Evolutionary conservation across 2,113 vertebrate genomes (phyloP), one percentile per base, ranked within the genome.

Genomic region (Anhinga anhinga): DNA sequence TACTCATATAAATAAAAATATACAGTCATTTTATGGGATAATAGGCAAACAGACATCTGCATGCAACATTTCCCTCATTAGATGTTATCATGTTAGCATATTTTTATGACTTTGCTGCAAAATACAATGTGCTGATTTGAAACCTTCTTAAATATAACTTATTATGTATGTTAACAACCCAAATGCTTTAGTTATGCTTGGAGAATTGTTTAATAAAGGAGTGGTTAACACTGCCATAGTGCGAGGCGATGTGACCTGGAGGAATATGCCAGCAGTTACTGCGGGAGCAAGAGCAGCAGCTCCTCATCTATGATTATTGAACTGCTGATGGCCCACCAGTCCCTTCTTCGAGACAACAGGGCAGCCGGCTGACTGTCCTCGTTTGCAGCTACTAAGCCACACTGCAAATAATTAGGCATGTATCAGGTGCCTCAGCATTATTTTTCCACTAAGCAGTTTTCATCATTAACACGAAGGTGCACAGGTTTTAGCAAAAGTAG

Each of bases 11-110:
- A 97, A 98, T 97, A 97, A 97, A 98, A 97, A 93, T 86, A 96
- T 62, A 91, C 22, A 91, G 82, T 95, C 86, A 97, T 97, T 98
- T 98, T 96, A 95, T 86, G 44, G 67, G 49, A 96, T 98, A 98
- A 97, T 77, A 97, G 76, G 93, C 89, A 98, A 97, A 93, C 69
- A 97, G 86, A 98, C 85, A 97, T 97, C 91, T 97, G 72, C 93
- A 95, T 71, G 92, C 85, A 98, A 97, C 72, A 88, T 97, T 98
- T 98, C 91, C 80, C 94, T 96, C 82, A 97, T 98, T 97, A 97
- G 94, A 96, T 95, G 85, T 82, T 92, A 92, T 92, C 94, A 94
- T 80, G 62, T 91, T 98, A 96, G 66, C 95, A 91, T 96, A 94
- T 96, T 98, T 98, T 96, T 97, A 90, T 97, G 52, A 95, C 63